Conservation (phyloP, 2,797 vertebrate species). For the Halcyon badia region DNA sequence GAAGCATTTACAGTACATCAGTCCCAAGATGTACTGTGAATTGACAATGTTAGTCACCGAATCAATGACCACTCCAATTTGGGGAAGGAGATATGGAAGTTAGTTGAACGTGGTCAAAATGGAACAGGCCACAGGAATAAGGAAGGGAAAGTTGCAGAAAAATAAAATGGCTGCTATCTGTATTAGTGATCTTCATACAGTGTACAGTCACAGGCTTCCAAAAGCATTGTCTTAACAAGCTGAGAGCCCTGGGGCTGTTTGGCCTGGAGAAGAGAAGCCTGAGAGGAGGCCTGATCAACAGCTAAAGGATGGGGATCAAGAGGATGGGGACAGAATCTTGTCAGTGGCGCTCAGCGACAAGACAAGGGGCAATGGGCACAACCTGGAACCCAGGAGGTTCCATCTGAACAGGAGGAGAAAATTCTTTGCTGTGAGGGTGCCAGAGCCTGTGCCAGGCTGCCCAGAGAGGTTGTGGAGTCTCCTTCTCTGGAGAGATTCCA, state of each 20-base stretch:
- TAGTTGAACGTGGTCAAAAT: slow-evolving; percentile 61
- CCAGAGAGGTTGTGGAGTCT: too few species aligned
- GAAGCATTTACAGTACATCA: not conserved
- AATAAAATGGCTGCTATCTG: slow-evolving; percentile 32
- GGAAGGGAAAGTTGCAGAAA: not conserved
- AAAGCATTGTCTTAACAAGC: slow-evolving; percentile 40
- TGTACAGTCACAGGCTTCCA: slow-evolving; percentile 16
- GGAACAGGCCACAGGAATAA: slow-evolving; percentile 1
- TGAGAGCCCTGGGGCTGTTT: not conserved
- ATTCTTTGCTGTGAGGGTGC: too few species aligned
- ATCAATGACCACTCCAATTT: not conserved
- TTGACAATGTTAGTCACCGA: not conserved
- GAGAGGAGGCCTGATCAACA: too few species aligned
- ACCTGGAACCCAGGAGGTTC: too few species aligned
- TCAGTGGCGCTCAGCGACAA: too few species aligned
- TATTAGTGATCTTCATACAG: slow-evolving; percentile 37
- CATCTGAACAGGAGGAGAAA: too few species aligned
- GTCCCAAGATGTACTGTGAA: not conserved
- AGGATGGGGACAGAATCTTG: too few species aligned
- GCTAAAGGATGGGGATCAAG: too few species aligned
- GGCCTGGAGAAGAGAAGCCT: too few species aligned
- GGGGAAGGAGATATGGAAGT: not conserved
- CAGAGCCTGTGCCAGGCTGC: too few species aligned
- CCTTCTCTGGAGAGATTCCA: too few species aligned
- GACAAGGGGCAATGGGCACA: too few species aligned